Evolutionary conservation across 2,888 invertebrate species (phyloP), one percentile per base, ranked within the genome.

Genomic region (Rutpela maculata): DNA sequence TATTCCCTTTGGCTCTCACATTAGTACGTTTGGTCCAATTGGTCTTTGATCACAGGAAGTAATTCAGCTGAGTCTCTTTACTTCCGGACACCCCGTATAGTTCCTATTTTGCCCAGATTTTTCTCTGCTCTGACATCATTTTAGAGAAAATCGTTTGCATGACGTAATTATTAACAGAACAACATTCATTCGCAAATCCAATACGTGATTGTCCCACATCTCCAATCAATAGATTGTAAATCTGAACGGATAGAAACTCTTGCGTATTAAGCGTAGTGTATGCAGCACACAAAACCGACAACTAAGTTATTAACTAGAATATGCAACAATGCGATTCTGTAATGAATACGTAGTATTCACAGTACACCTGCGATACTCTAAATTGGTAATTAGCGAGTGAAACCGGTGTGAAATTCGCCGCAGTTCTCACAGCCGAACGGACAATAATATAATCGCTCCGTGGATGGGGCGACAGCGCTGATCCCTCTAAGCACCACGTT

Each of bases 381-480:
- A 89, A 89, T 89, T 89, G 89, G 88, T 89, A 89, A 89, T 89
- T 89, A 89, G 88, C 88, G 87, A 86, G 89, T 89, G 89, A 88
- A 89, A 87, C 88, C 88, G 89, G 89, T 89, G 89, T 89, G 88
- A 89, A 89, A 89, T 89, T 87, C 85, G 89, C 89, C 89, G 88
- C 88, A 89, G 86, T 86, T 86, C 87, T 86, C 88, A 87, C 89
- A 89, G 87, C 85, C 88, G 86, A 88, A 86, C 83, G 88, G 87
- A 88, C 88, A 88, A 89, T 89, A 87, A 88, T 88, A 87, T 89
- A 89, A 89, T 89, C 88, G 83, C 77, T 74, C 77, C 76, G 80
- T 80, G 57, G 71, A 71, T 65, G 66, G 71, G 71, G 71, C n/a
- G 50, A 60, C 66, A 38, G 59, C 38, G 26, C 50, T 31, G 35